Conservation (phyloP, 2,113 vertebrate species). For the Muntiacus reevesi region DNA sequence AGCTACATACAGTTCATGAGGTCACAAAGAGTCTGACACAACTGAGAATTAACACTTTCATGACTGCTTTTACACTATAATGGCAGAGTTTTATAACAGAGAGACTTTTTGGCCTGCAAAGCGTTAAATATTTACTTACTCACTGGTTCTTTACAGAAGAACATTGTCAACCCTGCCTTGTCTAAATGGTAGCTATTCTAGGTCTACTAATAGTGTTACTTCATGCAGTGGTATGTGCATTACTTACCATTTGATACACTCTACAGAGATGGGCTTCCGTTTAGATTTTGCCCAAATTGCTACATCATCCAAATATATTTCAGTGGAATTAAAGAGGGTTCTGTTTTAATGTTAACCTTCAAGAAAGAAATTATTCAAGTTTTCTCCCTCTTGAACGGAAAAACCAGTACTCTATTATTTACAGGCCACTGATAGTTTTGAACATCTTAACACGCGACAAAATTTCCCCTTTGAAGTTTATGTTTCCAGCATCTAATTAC, state of each 20-base stretch:
- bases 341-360: slow-evolving; percentile 22
- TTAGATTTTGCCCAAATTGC: background rate
- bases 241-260: background rate
- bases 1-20: background rate
- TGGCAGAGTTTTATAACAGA: background rate
- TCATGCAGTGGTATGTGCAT: background rate
- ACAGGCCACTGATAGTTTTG: background rate
- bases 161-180: background rate
- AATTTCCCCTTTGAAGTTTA: slow-evolving; percentile 53
- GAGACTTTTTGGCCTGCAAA: background rate
- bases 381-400: background rate
- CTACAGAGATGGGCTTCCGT: background rate
- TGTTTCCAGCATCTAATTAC: slow-evolving; percentile 47
- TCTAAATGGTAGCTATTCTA: background rate
- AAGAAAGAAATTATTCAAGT: background rate
- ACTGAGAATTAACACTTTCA: background rate
- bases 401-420: background rate
- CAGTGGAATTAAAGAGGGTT: background rate
- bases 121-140: background rate
- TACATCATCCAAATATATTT: background rate
- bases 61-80: background rate
- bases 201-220: background rate
- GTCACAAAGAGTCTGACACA: background rate
- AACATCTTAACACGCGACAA: background rate
- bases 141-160: background rate